Base-by-base conservation (phyloP, 1,140 invertebrate species). In the Drosophila watanabei region DNA sequence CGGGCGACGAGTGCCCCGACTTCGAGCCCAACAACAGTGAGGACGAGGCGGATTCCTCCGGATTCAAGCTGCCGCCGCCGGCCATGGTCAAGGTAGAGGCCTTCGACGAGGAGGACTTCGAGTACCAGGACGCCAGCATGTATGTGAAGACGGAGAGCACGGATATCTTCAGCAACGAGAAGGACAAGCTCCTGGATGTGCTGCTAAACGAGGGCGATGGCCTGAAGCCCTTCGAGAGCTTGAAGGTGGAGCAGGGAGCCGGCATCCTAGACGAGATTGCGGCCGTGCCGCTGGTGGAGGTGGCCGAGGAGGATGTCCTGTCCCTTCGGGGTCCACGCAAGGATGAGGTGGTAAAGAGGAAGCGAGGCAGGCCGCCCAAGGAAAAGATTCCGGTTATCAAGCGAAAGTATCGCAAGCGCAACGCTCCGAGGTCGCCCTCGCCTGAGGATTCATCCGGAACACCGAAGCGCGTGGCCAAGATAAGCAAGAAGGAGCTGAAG, bases 261-360 rank as follows among this genome's bases (percentile, higher is more conserved):
- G 86, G 82, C 13, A 88, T 91, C 24, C 49, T 92, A 4, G 79
- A 92, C 37, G 91, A 92, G 41, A 92, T 89, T 18, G 91, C 92
- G 30, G 79, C 89, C 6, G 84, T 92, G 24, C 85, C 83, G n/a
- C 61, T 92, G 24, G 70, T 52, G 41, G 73, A 87, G 52, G 51
- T 73, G 11, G 65, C 79, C 37, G 82, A 87, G 48, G 91, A 89
- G 56, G 91, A 92, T 78, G 86, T 87, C 16, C 61, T 92, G n/a
- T 69, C 80, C 11, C 62, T 92, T 0, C 51, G 85, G 35, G 70
- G 75, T 13, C 56, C 70, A 2, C 32, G n/a, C 28, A 43, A 8
- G 20, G 59, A 51, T 2, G 66, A 43, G 24, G 46, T 20, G 18
- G 46, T 35, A n/a, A 30, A 33, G 41, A 20, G 80, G 48, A 66